These are phyloP conservation scores for Paraescarpia echinospica DNA, from an alignment of 1,140 invertebrate species.

Conservation along the genomic window DNA sequence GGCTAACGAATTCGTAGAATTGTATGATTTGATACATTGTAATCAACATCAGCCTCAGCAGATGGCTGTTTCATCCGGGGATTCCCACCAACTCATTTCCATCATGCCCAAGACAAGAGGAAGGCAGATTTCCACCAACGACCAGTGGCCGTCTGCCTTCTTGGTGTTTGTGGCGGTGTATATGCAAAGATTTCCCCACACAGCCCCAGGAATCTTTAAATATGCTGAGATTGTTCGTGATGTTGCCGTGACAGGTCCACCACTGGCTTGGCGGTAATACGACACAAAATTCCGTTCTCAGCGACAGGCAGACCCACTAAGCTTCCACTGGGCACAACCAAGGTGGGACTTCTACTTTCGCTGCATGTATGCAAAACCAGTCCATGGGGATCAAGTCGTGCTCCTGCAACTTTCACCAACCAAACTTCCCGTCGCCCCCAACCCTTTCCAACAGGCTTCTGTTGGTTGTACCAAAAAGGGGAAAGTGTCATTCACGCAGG, in stretches of 20 bases:
- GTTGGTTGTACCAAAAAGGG: neutral
- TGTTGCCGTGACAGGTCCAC: neutral
- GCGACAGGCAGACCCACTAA: neutral
- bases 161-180: too few relatives aligned
- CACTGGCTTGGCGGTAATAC: neutral
- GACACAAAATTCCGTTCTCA: neutral
- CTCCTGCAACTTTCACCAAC: neutral
- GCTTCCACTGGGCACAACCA: neutral
- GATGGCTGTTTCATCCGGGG: neutral
- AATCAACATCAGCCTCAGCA: neutral
- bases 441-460: neutral
- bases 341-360: neutral
- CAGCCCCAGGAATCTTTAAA: neutral
- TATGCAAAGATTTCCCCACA: too few relatives aligned
- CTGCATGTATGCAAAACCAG: neutral
- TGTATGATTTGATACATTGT: neutral
- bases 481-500: neutral
- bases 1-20: neutral
- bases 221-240: neutral
- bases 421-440: neutral
- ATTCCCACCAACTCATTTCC: neutral
- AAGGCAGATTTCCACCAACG: too few relatives aligned
- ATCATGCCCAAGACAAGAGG: neutral
- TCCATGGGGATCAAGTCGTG: neutral
- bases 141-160: too few relatives aligned